Conservation (phyloP, 2,888 invertebrate species). For the Acanthosepion esculentum region DNA sequence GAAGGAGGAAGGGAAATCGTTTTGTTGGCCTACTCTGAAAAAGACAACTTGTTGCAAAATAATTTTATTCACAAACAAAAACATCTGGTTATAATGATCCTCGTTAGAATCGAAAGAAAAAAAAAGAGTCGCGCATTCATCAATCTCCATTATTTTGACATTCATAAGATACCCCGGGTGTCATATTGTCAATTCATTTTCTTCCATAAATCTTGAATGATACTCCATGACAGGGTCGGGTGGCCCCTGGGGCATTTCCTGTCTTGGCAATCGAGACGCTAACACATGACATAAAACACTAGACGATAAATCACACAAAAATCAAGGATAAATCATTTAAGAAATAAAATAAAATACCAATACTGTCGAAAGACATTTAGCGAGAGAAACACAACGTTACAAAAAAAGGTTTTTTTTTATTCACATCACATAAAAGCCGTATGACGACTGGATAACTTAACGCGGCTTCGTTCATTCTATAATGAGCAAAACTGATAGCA, state of each 20-base stretch:
- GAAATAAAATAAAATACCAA: background rate
- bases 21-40: too few relatives aligned
- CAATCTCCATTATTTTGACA: background rate
- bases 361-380: background rate
- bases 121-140: background rate
- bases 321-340: background rate
- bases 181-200: constrained; percentile 33
- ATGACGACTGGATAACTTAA: too few relatives aligned
- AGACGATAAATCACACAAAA: background rate
- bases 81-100: too few relatives aligned
- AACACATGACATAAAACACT: background rate
- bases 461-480: too few relatives aligned
- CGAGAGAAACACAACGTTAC: background rate
- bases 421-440: too few relatives aligned
- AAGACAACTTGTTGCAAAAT: too few relatives aligned
- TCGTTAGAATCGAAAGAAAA: too few relatives aligned
- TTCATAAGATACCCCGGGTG: constrained; percentile 25
- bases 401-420: background rate
- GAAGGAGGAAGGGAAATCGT: too few relatives aligned
- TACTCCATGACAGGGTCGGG: background rate
- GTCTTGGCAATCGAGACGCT: background rate
- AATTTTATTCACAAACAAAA: too few relatives aligned
- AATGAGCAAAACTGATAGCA: too few relatives aligned
- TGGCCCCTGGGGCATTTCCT: background rate
- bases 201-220: background rate